These are phyloP conservation scores for Lipophrys pholis DNA, from an alignment of 2,113 vertebrate species.

Conservation along the genomic window DNA sequence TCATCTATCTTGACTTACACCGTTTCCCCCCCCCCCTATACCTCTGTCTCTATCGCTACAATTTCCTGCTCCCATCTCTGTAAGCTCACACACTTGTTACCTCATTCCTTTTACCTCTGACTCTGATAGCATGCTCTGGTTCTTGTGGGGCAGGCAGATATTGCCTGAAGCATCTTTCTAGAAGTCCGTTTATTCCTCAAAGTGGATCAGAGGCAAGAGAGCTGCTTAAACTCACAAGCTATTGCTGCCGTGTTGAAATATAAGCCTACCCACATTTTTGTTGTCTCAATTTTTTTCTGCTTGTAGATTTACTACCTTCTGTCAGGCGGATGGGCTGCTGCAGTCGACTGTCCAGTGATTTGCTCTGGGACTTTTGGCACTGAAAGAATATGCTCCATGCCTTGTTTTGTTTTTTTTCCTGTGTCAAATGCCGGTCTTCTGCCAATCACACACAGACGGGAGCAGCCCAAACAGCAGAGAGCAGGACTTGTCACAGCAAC, in stretches of 20 bases:
- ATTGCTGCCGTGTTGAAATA: slow-evolving; percentile 34
- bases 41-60: slow-evolving; percentile 20
- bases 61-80: slow-evolving; percentile 40
- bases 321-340: slow-evolving; percentile 8
- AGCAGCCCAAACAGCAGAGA: slow-evolving; percentile 12
- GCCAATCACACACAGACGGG: background rate
- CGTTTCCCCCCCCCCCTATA: background rate
- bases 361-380: slow-evolving; percentile 33
- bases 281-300: background rate
- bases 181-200: slow-evolving; percentile 73
- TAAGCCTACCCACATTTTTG: slow-evolving; percentile 52
- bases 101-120: slow-evolving; percentile 53
- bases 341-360: slow-evolving; percentile 22
- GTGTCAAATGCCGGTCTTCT: background rate
- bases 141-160: slow-evolving; percentile 73
- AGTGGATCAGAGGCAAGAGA: slow-evolving; percentile 73
- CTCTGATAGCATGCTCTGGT: slow-evolving; percentile 65
- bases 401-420: slow-evolving; percentile 6
- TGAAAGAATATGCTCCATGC: slow-evolving; percentile 8
- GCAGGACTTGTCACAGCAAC: slow-evolving; percentile 25
- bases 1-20: slow-evolving; percentile 16
- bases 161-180: slow-evolving; percentile 73
- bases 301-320: slow-evolving; percentile 13
- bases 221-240: slow-evolving; percentile 61
- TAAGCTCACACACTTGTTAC: slow-evolving; percentile 28